A percentile compares a stretch with the other conserved stretches of the same genome.
These are phyloP conservation scores for Cheumatopsyche charites DNA, from an alignment of 1,140 invertebrate genomes.

Conservation along the genomic window DNA sequence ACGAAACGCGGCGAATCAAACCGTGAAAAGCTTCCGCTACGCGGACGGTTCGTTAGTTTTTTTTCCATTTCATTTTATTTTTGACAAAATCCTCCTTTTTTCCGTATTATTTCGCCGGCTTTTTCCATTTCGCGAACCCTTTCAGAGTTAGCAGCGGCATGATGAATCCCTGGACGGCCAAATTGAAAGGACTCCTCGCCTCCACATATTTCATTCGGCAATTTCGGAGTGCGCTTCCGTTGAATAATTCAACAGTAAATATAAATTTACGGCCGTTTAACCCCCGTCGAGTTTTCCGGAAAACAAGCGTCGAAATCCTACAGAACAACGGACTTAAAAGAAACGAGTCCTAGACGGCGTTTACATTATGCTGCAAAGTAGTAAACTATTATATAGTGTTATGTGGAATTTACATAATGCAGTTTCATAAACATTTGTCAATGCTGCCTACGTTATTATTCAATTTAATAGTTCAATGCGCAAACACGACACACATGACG, in stretches of 20 bases:
- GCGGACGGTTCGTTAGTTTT: no score
- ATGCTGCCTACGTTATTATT: neutral
- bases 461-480: no score
- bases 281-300: neutral
- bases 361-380: neutral
- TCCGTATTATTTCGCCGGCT: slow-evolving; percentile 40
- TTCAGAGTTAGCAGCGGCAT: slow-evolving; percentile 26
- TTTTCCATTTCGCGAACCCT: slow-evolving; percentile 27
- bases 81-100: slow-evolving; percentile 27
- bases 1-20: slow-evolving; percentile 60
- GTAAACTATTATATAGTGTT: neutral
- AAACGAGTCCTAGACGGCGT: neutral
- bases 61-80: no score
- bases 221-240: neutral
- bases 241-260: slow-evolving; percentile 33
- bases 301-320: neutral
- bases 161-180: slow-evolving; percentile 32
- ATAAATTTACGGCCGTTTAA: slow-evolving; percentile 33
- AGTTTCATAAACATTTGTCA: neutral
- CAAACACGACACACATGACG: no score
- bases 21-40: slow-evolving; percentile 49
- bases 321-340: neutral
- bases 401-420: neutral
- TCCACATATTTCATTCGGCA: slow-evolving; percentile 23
- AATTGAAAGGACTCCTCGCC: slow-evolving; percentile 34